phyloP scores from a whole-genome alignment of 2,888 invertebrate genomes.

The Pogonocherus hispidulus region DNA sequence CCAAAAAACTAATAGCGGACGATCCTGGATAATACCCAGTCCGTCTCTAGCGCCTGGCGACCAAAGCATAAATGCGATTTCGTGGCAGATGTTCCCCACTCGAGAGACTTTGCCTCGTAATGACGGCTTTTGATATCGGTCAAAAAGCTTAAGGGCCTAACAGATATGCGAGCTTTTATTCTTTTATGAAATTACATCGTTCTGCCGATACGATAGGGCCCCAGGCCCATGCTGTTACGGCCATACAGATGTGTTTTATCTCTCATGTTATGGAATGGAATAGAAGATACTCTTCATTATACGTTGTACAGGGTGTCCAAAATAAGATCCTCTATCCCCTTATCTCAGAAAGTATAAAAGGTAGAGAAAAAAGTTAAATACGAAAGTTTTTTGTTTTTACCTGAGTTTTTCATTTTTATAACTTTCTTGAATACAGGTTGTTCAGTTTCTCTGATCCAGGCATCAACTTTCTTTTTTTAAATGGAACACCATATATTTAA shows the following conservation, averaged over 20 bases:
- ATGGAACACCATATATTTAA: too few species aligned
- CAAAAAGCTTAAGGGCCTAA: conserved; percentile 7
- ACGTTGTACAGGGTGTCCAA: neutral
- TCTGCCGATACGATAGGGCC: neutral
- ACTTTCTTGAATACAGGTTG: too few species aligned
- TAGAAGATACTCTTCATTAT: neutral
- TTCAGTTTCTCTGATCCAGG: too few species aligned
- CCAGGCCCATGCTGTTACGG: neutral
- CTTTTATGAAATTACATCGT: conserved; percentile 14
- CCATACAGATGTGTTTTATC: conserved; percentile 7
- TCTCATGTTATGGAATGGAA: neutral
- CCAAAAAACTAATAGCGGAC: too few species aligned
- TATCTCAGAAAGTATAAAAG: too few species aligned
- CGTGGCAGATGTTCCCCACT: conserved; percentile 5
- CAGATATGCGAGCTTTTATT: conserved; percentile 24
- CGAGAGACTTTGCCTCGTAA: conserved; percentile 13
- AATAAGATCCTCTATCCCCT: too few species aligned
- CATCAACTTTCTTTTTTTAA: too few species aligned
- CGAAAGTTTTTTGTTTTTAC: too few species aligned
- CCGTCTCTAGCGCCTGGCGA: neutral
- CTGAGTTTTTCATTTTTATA: too few species aligned
- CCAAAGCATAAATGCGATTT: conserved; percentile 2
- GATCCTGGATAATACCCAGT: neutral
- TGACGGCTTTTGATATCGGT: conserved; percentile 23
- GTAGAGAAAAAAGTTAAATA: too few species aligned